These are phyloP conservation scores for Drosophila putrida DNA, from an alignment of 2,888 invertebrate species.

Conservation along the genomic window DNA sequence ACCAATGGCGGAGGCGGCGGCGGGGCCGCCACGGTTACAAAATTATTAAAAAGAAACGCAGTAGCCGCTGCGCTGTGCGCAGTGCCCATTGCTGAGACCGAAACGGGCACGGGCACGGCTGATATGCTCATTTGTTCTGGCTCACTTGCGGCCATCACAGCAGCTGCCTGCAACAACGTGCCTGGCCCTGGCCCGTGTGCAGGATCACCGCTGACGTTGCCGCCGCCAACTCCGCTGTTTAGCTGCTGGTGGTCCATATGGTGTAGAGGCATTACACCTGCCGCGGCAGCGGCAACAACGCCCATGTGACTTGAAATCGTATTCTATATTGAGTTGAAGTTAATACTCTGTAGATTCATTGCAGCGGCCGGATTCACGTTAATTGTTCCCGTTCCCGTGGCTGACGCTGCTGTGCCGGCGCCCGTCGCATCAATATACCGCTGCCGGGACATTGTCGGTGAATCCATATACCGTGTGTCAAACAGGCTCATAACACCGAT, in stretches of 20 bases:
- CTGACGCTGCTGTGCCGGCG: conserved; percentile 65
- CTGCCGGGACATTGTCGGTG: conserved; percentile 87
- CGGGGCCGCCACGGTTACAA: conserved; percentile 75
- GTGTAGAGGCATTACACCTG: conserved; percentile 49
- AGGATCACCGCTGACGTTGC: conserved; percentile 32
- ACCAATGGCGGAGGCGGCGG: conserved; percentile 58
- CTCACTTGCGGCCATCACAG: conserved; percentile 64
- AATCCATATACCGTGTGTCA: conserved; percentile 90
- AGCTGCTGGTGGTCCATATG: conserved; percentile 52
- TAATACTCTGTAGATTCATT: conserved; percentile 91
- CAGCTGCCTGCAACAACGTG: conserved; percentile 70
- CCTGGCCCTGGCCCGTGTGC: conserved; percentile 44
- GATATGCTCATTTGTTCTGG: conserved; percentile 74
- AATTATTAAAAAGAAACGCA: conserved; percentile 78
- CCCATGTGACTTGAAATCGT: conserved; percentile 80
- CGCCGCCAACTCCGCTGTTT: conserved; percentile 26
- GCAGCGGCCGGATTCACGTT: conserved; percentile 87
- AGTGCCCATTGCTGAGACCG: conserved; percentile 64
- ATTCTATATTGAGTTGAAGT: conserved; percentile 91
- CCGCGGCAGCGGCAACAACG: conserved; percentile 61
- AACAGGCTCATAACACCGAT: conserved; percentile 90
- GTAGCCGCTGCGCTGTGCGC: conserved; percentile 69
- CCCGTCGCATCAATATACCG: conserved; percentile 85
- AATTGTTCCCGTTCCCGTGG: conserved; percentile 81
- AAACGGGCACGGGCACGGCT: conserved; percentile 70